Evolutionary conservation across 2,797 vertebrate genomes (phyloP).

Genomic region (Peromyscus attwateri): DNA sequence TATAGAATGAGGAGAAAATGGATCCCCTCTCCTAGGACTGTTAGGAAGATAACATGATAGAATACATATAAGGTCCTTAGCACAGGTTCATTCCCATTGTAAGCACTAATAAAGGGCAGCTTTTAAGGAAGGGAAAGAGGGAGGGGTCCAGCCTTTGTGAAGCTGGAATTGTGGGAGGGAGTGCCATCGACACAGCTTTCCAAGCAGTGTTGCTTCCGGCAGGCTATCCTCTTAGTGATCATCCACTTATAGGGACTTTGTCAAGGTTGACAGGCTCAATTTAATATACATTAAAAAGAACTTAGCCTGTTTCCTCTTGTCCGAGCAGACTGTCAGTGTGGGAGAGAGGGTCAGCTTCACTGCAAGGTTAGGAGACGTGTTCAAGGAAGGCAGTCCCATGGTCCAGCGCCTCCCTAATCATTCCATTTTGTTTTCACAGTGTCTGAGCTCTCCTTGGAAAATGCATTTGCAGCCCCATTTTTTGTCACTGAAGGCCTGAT

Average conservation of each 20-base stretch:
- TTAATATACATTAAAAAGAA: constrained; percentile 82
- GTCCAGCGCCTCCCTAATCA: constrained; percentile 77
- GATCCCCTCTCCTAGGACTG: neutral
- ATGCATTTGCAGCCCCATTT: neutral
- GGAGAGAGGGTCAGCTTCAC: constrained; percentile 63
- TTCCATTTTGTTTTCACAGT: constrained; percentile 73
- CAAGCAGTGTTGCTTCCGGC: neutral
- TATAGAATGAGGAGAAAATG: constrained; percentile 14
- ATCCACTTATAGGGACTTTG: constrained; percentile 74
- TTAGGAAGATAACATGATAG: neutral
- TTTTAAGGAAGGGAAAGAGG: neutral
- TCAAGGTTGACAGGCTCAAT: constrained; percentile 81
- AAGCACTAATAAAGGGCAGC: neutral
- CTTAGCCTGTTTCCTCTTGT: constrained; percentile 71
- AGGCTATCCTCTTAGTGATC: constrained; percentile 70
- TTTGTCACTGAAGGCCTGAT: neutral
- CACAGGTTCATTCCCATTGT: neutral
- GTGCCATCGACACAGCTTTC: neutral
- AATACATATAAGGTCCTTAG: neutral
- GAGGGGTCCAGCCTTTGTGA: neutral
- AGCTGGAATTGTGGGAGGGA: neutral
- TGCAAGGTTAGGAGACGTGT: constrained; percentile 79
- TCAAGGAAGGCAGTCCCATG: constrained; percentile 77
- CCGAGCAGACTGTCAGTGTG: constrained; percentile 63
- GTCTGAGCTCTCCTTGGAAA: constrained; percentile 71